Conservation (phyloP, 2,797 vertebrate species). For the Dermochelys coriacea region DNA sequence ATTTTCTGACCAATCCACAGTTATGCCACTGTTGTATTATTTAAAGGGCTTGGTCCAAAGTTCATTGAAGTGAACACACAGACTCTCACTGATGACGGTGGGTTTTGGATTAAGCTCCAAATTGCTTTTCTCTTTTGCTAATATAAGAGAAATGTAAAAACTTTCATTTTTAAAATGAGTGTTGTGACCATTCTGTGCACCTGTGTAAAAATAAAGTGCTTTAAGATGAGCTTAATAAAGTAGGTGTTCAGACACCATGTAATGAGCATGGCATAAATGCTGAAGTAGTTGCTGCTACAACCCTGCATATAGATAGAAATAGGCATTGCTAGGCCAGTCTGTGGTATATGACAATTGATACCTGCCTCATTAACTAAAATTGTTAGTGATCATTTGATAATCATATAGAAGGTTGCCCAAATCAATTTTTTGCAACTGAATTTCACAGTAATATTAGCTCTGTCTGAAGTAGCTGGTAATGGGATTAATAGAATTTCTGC, state of each 20-base stretch:
- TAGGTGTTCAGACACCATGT: neutral
- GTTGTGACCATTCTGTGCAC: neutral
- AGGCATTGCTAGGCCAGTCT: neutral
- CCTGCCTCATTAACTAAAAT: neutral
- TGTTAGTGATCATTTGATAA: slow-evolving; percentile 35
- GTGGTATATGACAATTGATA: neutral
- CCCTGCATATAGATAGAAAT: neutral
- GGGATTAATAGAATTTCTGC: slow-evolving; percentile 23
- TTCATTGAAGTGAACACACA: neutral
- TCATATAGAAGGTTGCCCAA: slow-evolving; percentile 39
- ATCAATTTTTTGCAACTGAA: slow-evolving; percentile 47
- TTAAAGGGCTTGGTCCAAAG: neutral
- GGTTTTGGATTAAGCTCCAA: neutral
- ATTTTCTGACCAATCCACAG: neutral
- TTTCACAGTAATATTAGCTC: slow-evolving; percentile 38
- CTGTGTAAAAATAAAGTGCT: neutral
- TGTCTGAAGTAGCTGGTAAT: slow-evolving; percentile 20
- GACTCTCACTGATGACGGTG: neutral
- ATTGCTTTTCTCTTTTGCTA: neutral
- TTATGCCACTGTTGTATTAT: neutral
- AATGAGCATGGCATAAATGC: slow-evolving; percentile 40
- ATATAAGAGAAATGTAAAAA: neutral
- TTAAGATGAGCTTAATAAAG: slow-evolving; percentile 12
- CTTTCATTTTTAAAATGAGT: neutral
- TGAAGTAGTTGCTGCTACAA: neutral